Evolutionary conservation across 2,888 invertebrate genomes (phyloP), one percentile per base, ranked within the genome.

Genomic region (Anorthoa munda): DNA sequence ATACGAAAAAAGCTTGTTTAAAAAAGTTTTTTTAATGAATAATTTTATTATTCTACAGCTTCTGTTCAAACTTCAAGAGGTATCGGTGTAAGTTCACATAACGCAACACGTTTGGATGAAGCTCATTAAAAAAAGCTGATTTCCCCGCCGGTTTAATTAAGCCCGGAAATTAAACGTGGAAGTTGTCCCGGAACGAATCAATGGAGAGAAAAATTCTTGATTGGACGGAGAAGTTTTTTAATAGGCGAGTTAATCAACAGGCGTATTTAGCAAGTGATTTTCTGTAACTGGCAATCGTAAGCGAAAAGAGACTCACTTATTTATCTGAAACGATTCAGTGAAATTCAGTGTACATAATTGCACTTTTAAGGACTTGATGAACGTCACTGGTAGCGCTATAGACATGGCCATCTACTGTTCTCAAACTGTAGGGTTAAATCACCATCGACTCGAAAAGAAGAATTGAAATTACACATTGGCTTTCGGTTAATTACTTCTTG

Each of bases 101-200:
- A 56, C 48, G 67, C 67, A 70, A 70, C 63, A 67, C 64, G 66
- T 72, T 72, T 82, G 71, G 79, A 81, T 83, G 74, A 81, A 81
- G 75, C 84, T 89, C 86, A 89, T 91, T 90, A 90, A 90, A 89
- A 89, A 89, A 89, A 83, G 21, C 86, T 87, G 85, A 91, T 91
- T 91, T 90, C 84, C 82, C 83, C 87, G 82, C 82, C 84, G 87
- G 91, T 91, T 93, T 93, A 93, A 94, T 93, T 92, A 93, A 93
- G 88, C 81, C 85, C 85, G 87, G 89, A 91, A 92, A 90, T 91
- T 89, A 92, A 91, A 92, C 90, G 90, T 90, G 88, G 87, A 92
- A 90, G 89, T 89, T 89, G 87, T 84, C 84, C 88, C 88, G 90
- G 88, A 91, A 90, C 89, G 90, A 91, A 92, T 89, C 90, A 91